Evolutionary conservation across 2,113 vertebrate genomes (phyloP), one percentile per base, ranked within the genome.

Genomic region (Oxygymnocypris stewartii): DNA sequence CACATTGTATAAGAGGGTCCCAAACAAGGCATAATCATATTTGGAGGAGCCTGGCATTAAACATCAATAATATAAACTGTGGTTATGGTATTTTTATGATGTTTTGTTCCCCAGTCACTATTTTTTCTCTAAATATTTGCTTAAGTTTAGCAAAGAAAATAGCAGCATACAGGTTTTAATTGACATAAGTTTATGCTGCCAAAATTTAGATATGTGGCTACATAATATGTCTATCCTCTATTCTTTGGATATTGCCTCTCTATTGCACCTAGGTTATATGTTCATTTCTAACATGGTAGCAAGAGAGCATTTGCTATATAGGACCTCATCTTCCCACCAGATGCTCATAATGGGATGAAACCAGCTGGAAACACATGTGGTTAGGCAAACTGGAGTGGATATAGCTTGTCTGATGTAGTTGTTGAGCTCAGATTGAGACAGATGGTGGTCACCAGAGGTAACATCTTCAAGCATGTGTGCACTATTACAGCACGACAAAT

Each of bases 351-450:
- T 80, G 57, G 23, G 37, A 61, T 40, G 25, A 31, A 12, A 82
- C 61, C 59, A 65, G 79, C 59, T 82, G 59, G 40, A 49, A 31
- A 42, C 79, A 67, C 61, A 49, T 67, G 16, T 28, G 79, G 59
- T 82, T 82, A 63, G 59, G 14, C n/a, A 67, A 67, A 82, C 42
- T 18, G n/a, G n/a, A n/a, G n/a, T n/a, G n/a, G n/a, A n/a, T n/a
- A n/a, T n/a, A 49, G 61, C 61, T 47, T 67, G 40, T 49, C 23
- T 82, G 8, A 80, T 80, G 78, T 4, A 42, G 79, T 44, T 65
- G 40, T 49, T 67, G 79, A 44, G 23, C 31, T 47, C 61, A 44
- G 37, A 67, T 40, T 49, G 79, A 67, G 8, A 47, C 40, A 82
- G 79, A 82, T 69, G 61, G 40, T 49, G 61, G 79, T 49, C 61